Percentiles rank a stretch among this genome's conserved stretches.
Conservation (phyloP, 2,888 invertebrate genomes). For the Himalopsyche kuldschensis region DNA sequence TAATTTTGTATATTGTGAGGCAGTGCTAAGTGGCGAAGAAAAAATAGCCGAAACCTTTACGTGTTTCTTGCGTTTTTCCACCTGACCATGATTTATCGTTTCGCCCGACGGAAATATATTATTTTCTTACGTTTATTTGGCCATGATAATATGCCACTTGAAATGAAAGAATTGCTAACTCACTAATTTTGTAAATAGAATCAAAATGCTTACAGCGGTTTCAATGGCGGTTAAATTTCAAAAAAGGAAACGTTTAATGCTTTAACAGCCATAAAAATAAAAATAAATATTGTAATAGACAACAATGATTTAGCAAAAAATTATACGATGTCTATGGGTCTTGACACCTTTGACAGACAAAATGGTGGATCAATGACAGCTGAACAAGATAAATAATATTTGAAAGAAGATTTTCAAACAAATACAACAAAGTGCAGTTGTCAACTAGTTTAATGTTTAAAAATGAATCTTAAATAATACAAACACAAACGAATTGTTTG, state of each 20-base stretch:
- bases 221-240: not conserved
- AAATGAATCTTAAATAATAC: too few species aligned
- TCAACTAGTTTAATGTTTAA: too few species aligned
- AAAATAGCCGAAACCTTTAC: not conserved
- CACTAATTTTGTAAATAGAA: not conserved
- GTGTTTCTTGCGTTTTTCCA: slow-evolving; percentile 7
- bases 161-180: not conserved
- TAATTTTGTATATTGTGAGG: not conserved
- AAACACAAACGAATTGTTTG: too few species aligned
- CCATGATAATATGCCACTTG: not conserved
- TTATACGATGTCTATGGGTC: too few species aligned
- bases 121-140: not conserved
- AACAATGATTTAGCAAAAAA: too few species aligned
- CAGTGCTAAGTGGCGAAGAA: not conserved
- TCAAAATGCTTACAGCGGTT: not conserved
- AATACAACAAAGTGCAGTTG: too few species aligned
- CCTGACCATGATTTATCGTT: slow-evolving; percentile 17
- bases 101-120: slow-evolving; percentile 14
- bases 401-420: too few species aligned
- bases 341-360: too few species aligned
- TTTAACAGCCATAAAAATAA: not conserved
- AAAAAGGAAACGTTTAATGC: not conserved
- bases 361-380: too few species aligned
- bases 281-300: too few species aligned
- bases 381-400: too few species aligned